phyloP scores from a whole-genome alignment of 2,797 vertebrate species.

The Poeciliopsis paucimaculata region DNA sequence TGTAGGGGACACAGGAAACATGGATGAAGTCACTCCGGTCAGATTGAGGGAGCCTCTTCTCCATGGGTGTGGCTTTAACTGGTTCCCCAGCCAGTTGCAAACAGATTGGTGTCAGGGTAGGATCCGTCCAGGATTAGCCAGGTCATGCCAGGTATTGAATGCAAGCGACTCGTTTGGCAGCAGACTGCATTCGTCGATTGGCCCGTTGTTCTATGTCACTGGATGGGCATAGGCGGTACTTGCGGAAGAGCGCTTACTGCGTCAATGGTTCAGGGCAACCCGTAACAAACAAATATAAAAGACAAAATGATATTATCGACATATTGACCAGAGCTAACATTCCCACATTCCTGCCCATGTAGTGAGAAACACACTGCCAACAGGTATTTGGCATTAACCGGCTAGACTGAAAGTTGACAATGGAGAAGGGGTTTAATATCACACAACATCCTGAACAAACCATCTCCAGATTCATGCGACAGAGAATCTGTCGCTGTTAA shows the following conservation, averaged over 20 bases:
- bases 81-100: no score
- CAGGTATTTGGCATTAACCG: background rate
- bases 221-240: background rate
- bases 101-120: background rate
- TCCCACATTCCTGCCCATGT: background rate
- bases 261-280: background rate
- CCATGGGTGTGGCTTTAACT: background rate
- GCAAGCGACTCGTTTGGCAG: background rate
- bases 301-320: background rate
- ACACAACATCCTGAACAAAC: background rate
- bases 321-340: background rate
- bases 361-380: background rate
- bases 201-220: background rate
- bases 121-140: background rate
- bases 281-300: background rate
- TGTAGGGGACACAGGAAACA: background rate
- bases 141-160: background rate
- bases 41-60: background rate
- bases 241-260: background rate
- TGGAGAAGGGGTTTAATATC: background rate
- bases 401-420: background rate
- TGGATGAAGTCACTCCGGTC: background rate
- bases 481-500: background rate
- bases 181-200: background rate
- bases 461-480: background rate